Evolutionary conservation across 2,888 invertebrate genomes (phyloP), one percentile per base, ranked within the genome.

Genomic region (Palloptera scutellata): DNA sequence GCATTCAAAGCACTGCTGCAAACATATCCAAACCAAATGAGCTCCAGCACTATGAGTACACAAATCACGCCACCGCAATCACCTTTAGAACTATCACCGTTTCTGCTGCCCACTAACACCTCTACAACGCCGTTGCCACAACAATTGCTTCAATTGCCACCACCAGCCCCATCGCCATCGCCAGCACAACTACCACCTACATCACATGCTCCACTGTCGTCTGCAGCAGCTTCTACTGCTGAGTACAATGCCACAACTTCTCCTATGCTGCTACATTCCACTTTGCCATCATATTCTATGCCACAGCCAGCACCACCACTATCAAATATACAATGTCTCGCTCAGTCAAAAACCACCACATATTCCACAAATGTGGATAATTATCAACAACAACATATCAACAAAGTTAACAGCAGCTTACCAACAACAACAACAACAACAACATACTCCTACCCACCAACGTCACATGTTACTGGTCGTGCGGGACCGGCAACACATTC

Each of bases 1-100:
- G 30, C 30, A 2, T 30, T 30, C 30, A 30, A 30, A 30, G 30
- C 30, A 30, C 6, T 30, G 6, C 30, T 30, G 30, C 30, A 30
- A 30, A 30, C 30, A 30, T 30, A 30, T 30, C 30, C 52, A 52
- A 51, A 1, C 1, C 3, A 45, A 51, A 9, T 8, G 41, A 19
- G 13, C 20, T 4, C 15, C 20, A 12, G 0, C 20, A 17, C 54
- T n/a, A 5, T 13, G 9, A 54, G 42, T n/a, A 55, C 64, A 54
- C 72, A 72, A 70, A 72, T 71, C 20, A 69, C 73, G 12, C 71
- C 74, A 63, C 71, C 72, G n/a, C 70, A 70, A 43, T 70, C 73
- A 53, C 68, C 73, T 40, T 64, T 70, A 48, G 51, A 61, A 57
- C 48, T 67, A 19, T 67, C 70, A 61, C 52, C 70, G 54, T 71